phyloP scores from a whole-genome alignment of 2,797 vertebrate genomes.

The Siniperca scherzeri region DNA sequence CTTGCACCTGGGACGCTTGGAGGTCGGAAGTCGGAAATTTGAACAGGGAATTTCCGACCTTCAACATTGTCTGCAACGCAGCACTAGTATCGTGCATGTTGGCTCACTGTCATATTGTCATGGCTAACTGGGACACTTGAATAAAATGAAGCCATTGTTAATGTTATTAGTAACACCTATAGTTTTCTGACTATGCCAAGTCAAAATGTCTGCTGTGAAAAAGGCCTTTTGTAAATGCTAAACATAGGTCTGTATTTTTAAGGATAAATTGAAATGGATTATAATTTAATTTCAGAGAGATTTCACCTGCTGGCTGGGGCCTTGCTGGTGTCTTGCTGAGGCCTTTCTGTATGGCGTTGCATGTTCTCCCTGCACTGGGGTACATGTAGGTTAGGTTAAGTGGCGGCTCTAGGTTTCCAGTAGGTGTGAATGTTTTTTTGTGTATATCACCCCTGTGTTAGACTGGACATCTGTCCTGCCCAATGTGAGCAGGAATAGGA shows the following conservation, averaged over 20 bases:
- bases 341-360: neutral
- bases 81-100: neutral
- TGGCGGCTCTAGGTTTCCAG: neutral
- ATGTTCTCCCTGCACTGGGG: neutral
- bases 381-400: neutral
- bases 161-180: slow-evolving; percentile 10
- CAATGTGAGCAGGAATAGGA: neutral
- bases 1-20: too few relatives aligned
- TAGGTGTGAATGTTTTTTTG: neutral
- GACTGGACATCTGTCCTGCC: neutral
- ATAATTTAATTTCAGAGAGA: neutral
- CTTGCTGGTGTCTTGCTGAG: neutral
- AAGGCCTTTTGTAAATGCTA: neutral
- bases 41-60: too few relatives aligned
- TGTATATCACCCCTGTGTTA: neutral
- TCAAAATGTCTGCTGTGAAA: neutral
- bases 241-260: neutral
- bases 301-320: neutral
- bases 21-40: too few relatives aligned
- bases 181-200: neutral
- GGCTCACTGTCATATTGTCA: neutral
- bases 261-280: neutral
- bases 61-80: too few relatives aligned
- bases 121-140: neutral
- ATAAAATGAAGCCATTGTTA: neutral